These are phyloP conservation scores for Crypturellus tataupa DNA, from an alignment of 2,797 vertebrate species.

Conservation along the genomic window DNA sequence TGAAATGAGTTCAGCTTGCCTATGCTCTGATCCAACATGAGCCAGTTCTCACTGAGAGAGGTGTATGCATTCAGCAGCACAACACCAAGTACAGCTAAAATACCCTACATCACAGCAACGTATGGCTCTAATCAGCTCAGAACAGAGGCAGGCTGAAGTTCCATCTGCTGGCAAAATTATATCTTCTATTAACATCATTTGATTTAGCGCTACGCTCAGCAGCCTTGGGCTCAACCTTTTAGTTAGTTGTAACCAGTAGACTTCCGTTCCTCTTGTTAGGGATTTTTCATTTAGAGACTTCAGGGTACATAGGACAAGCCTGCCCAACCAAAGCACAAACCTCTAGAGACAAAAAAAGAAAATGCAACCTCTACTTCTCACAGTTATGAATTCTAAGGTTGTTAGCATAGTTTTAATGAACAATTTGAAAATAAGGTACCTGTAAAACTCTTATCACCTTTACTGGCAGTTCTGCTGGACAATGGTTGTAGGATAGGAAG, in stretches of 20 bases:
- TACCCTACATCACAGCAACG: not conserved
- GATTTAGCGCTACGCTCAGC: not conserved
- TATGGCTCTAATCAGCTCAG: not conserved
- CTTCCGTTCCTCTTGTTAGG: not conserved
- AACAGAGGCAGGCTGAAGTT: not conserved
- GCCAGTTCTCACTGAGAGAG: not conserved
- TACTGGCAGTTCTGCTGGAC: not conserved
- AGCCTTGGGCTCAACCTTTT: not conserved
- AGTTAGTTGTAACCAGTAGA: not conserved
- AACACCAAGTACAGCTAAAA: not conserved
- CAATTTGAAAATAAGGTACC: not conserved
- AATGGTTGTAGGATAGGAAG: not conserved
- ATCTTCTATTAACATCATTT: not conserved
- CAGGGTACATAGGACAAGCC: not conserved
- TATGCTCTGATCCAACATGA: not conserved
- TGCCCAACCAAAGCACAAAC: not conserved
- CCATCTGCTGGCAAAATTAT: not conserved
- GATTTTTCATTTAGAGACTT: not conserved
- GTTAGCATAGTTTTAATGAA: not conserved
- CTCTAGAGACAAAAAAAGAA: not conserved
- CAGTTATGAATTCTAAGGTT: not conserved
- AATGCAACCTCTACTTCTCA: not conserved
- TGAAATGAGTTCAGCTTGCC: not conserved
- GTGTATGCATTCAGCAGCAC: not conserved
- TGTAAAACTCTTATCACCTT: not conserved